Base-by-base conservation (phyloP, 2,888 invertebrate species). In the Bombylius major region DNA sequence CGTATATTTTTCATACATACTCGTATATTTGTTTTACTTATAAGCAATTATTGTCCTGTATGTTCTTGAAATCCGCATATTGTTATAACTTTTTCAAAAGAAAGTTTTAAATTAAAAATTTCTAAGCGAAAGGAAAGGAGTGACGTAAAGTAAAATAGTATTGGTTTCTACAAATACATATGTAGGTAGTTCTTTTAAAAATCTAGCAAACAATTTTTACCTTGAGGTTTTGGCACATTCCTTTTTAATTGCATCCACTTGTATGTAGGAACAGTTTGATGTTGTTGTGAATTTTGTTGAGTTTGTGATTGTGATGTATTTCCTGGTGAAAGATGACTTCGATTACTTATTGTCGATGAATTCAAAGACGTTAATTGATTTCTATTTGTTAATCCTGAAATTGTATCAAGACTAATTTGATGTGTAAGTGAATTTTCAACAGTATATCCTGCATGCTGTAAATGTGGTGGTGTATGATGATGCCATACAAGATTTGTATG, bases 231-330 rank as follows among this genome's bases (percentile, higher is more conserved):
- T 52, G 95, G 93, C 63, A 93, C 89, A 75, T 94, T 95, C 73
- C 97, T 81, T 77, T 97, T 97, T 67, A 97, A 90, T 78, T 96
- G 95, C 97, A 97, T 97, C 97, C 97, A 97, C 75, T 97, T 95
- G 76, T 96, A 97, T 0, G 95, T 94, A 33, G 93, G 93, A 59
- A 92, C 83, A 51, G 82, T 77, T 13, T 81, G 76, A 63, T 82
- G 83, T 47, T 66, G 81, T 47, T 66, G 81, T 62, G 69, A 71
- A 39, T 65, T 77, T 71, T 61, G 74, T 64, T 70, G 74, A 68
- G 64, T 76, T 44, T 45, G 49, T 31, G 32, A 23, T 70, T 58
- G 71, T n/a, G 50, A 42, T n/a, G 50, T 42, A 36, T 51, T 47
- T 50, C 51, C n/a, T 14, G 50, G 47, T 32, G 59, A 59, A 7